These are phyloP conservation scores for Paramormyrops kingsleyae DNA, from an alignment of 2,113 vertebrate species.

Conservation along the genomic window DNA sequence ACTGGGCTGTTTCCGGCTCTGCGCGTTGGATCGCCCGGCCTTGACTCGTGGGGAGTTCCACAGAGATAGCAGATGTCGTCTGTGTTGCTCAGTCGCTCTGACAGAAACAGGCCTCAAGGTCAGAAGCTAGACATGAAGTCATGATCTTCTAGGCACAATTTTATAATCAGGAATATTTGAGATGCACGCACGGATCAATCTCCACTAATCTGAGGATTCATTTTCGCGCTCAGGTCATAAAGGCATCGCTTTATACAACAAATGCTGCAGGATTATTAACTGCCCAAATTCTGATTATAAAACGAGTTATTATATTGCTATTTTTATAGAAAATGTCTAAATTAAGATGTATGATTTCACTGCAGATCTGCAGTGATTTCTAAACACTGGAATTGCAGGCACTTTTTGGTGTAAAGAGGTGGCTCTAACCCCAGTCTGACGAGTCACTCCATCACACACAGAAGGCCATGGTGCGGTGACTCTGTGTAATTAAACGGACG, in stretches of 20 bases:
- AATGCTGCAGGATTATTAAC: neutral
- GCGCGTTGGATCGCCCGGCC: neutral
- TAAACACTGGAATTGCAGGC: neutral
- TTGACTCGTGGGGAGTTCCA: neutral
- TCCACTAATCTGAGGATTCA: neutral
- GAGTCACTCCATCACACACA: neutral
- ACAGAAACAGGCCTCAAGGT: neutral
- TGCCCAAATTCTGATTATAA: neutral
- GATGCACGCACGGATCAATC: neutral
- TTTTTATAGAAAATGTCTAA: neutral
- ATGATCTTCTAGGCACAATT: neutral
- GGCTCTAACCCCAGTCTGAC: neutral
- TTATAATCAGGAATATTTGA: neutral
- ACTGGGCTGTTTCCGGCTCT: slow-evolving; percentile 7
- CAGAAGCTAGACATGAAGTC: neutral
- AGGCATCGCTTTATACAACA: neutral
- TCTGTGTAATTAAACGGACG: neutral
- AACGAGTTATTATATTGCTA: neutral
- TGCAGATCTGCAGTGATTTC: neutral
- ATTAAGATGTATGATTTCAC: neutral
- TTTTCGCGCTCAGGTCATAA: neutral
- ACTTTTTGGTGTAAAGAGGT: neutral
- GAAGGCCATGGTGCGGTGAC: neutral
- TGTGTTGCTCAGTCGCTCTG: neutral
- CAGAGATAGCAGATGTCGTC: neutral